These are phyloP conservation scores for Microcebus lehilahytsara DNA, from an alignment of 2,113 vertebrate species.

Conservation along the genomic window DNA sequence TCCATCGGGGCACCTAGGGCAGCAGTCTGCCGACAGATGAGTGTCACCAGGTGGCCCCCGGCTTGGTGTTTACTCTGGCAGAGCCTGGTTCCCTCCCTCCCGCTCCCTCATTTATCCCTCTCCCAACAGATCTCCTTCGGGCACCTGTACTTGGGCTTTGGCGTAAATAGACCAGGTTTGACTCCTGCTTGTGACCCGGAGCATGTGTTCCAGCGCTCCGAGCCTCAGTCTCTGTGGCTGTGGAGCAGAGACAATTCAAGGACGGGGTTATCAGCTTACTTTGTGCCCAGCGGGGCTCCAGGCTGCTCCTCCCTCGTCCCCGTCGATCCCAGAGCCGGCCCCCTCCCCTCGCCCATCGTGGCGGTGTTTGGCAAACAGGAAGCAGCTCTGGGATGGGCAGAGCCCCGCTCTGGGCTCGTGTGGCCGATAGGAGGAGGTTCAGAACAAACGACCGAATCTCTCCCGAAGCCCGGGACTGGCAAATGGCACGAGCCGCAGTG, in stretches of 20 bases:
- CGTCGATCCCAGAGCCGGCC: not conserved
- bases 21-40: not conserved
- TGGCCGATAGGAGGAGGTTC: not conserved
- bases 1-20: not conserved
- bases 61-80: not conserved
- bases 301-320: not conserved
- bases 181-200: not conserved
- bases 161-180: not conserved
- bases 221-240: not conserved
- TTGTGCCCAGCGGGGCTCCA: not conserved
- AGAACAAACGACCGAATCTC: not conserved
- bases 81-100: not conserved
- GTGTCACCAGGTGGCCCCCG: fast-evolving
- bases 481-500: not conserved
- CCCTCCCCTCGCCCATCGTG: fast-evolving
- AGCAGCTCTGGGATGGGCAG: not conserved
- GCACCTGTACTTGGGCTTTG: not conserved
- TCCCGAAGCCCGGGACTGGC: not conserved
- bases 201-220: not conserved
- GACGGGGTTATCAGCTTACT: not conserved
- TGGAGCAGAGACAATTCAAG: not conserved
- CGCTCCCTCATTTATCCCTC: not conserved
- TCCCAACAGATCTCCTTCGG: not conserved
- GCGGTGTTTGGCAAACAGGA: not conserved
- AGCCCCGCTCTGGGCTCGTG: not conserved